These are phyloP conservation scores for Cheumatopsyche charites DNA, from an alignment of 1,140 invertebrate genomes.

Conservation along the genomic window DNA sequence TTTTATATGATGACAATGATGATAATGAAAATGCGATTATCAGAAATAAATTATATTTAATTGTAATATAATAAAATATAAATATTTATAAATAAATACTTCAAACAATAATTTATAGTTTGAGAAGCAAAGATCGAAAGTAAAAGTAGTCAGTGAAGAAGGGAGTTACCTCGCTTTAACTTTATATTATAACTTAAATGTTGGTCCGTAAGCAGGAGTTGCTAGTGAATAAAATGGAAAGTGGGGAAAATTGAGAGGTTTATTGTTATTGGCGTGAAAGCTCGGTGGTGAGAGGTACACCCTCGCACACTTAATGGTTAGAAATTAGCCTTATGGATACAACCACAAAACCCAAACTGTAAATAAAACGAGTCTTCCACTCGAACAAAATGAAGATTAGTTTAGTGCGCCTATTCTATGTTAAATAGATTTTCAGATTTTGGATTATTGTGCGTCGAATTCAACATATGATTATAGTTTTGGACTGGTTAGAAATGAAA, in stretches of 20 bases:
- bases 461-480: too few relatives aligned
- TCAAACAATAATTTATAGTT: too few relatives aligned
- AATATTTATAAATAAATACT: too few relatives aligned
- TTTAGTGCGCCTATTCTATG: too few relatives aligned
- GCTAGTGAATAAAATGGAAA: constrained; percentile 43
- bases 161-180: constrained; percentile 29
- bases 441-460: too few relatives aligned
- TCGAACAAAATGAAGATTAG: not conserved
- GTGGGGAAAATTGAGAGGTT: constrained; percentile 43
- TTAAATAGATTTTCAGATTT: too few relatives aligned
- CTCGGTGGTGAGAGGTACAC: constrained; percentile 12
- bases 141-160: constrained; percentile 1
- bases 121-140: constrained; percentile 10
- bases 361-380: not conserved
- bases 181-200: constrained; percentile 41
- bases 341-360: not conserved
- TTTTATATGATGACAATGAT: too few relatives aligned
- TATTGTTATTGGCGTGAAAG: constrained; percentile 40
- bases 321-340: constrained; percentile 27
- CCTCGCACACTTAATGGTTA: constrained; percentile 24
- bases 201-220: constrained; percentile 41
- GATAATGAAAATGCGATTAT: too few relatives aligned
- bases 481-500: too few relatives aligned
- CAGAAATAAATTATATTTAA: too few relatives aligned
- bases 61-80: too few relatives aligned